Conservation (phyloP, 2,113 vertebrate genomes). For the Pelecanoides urinatrix region DNA sequence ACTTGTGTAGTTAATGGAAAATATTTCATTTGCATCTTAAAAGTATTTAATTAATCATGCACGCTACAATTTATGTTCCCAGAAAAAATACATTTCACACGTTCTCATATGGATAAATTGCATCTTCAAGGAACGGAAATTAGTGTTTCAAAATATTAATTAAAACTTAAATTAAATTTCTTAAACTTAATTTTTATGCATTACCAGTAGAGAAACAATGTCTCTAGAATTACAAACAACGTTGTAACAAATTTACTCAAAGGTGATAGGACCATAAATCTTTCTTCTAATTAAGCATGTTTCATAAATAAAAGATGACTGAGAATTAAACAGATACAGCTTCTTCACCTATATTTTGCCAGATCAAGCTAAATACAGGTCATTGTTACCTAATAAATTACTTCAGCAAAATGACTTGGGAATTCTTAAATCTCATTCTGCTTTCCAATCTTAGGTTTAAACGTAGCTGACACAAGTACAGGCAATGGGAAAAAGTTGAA, state of each 20-base stretch:
- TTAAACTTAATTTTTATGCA: conserved; percentile 33
- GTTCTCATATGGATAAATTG: conserved; percentile 24
- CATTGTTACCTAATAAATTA: not conserved
- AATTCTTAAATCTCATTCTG: not conserved
- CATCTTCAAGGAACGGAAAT: conserved; percentile 23
- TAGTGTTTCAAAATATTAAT: conserved; percentile 38
- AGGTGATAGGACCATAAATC: conserved; percentile 24
- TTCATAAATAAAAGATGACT: conserved; percentile 8
- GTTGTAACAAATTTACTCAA: not conserved
- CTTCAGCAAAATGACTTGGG: not conserved
- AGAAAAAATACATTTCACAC: not conserved
- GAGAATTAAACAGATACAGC: not conserved
- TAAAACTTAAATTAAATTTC: conserved; percentile 44
- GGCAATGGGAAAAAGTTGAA: not conserved
- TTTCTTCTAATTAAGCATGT: not conserved
- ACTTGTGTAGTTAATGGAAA: not conserved
- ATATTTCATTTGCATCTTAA: conserved; percentile 16
- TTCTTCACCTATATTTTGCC: not conserved
- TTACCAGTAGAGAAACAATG: conserved; percentile 29
- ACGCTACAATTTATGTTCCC: not conserved
- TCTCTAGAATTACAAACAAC: conserved; percentile 12
- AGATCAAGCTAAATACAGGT: not conserved
- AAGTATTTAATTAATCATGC: conserved; percentile 48
- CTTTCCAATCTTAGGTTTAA: not conserved
- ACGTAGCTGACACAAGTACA: not conserved